phyloP scores from a whole-genome alignment of 2,888 invertebrate species.

The Agrenia bidenticulata region DNA sequence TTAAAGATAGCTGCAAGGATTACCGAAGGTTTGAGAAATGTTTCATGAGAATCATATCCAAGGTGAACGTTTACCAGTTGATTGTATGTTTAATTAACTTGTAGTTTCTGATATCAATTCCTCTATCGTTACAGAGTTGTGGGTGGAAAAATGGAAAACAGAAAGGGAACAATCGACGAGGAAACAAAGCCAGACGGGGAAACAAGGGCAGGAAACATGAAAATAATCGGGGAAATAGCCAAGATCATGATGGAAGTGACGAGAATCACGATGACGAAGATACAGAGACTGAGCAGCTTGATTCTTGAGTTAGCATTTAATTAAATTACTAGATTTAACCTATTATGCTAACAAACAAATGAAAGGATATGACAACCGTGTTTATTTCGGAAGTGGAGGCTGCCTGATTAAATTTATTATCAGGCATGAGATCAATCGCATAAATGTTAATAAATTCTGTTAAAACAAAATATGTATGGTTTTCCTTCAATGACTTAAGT shows the following conservation, averaged over 20 bases:
- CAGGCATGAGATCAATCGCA: too few species aligned
- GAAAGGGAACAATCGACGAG: background rate
- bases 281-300: background rate
- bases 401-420: too few species aligned
- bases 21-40: slow-evolving; percentile 15
- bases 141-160: slow-evolving; percentile 11
- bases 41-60: slow-evolving; percentile 10
- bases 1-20: slow-evolving; percentile 12
- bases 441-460: too few species aligned
- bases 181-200: slow-evolving; percentile 1
- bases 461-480: too few species aligned
- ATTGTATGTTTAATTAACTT: background rate
- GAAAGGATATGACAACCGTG: too few species aligned
- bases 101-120: background rate
- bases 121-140: slow-evolving; percentile 3
- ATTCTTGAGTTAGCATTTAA: too few species aligned
- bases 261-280: slow-evolving; percentile 2
- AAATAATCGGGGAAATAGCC: background rate
- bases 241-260: background rate
- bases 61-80: slow-evolving; percentile 4
- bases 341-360: too few species aligned
- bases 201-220: slow-evolving; percentile 13
- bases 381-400: too few species aligned
- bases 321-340: too few species aligned
- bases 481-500: too few species aligned